Base-by-base conservation (phyloP, 92 coral and sea anemone species). In the Chrysogorgia sp. region DNA sequence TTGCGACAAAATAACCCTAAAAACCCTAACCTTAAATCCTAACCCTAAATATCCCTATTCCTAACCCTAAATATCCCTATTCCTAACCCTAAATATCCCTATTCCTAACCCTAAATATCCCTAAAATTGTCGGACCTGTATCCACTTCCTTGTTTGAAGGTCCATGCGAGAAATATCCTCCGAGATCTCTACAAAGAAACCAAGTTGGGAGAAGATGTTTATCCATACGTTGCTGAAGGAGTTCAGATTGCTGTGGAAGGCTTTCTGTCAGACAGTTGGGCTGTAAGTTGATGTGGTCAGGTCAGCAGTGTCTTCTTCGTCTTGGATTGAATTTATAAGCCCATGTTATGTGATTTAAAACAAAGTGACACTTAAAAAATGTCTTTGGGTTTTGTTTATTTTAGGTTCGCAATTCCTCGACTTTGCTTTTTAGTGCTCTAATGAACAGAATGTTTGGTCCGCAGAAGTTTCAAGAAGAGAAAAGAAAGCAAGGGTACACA, bases 351-450 rank as follows among this genome's bases (percentile, higher is more conserved):
- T 37, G 43, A 37, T 4, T 4, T 4, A 37, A 37, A 4, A 37
- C 43, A 37, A 37, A 37, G 9, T 25, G 10, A 31, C 32, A 24
- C 31, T 63, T 63, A 63, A 67, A 1, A 34, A 40, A 31, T 21
- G 12, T 3, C 26, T 2, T 15, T 21, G 22, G 37, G 32, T 31
- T 32, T 34, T 47, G 34, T 30, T 25, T 28, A 22, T 40, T 19
- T 21, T 70, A 93, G 98, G 84, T 94, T 50, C 98, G 98, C 61
- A 94, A 94, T 83, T 94, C 97, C 48, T 94, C 98, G 10, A 94
- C 97, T 13, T 70, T 94, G 79, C 77, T 94, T 66, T 94, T 89
- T 70, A 94, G 98, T 79, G 94, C 98, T 33, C 75, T 94, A 78
- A 85, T 94, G 79, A 94, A 96, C 58, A 89, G 98, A 50, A 87